These are phyloP conservation scores for Tricholaema leucomelas DNA, from an alignment of 2,113 vertebrate genomes.

Conservation along the genomic window DNA sequence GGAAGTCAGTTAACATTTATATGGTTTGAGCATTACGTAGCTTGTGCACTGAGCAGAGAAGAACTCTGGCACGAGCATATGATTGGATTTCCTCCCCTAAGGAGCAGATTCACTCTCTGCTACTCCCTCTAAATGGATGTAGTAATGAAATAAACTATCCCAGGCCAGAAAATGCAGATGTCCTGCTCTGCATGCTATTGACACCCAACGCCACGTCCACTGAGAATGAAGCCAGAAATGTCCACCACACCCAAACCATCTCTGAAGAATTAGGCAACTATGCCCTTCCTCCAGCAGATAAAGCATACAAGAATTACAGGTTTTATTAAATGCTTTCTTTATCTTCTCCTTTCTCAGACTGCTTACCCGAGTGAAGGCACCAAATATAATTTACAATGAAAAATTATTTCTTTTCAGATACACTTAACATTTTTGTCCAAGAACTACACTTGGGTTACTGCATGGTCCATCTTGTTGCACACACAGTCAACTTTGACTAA, in stretches of 20 bases:
- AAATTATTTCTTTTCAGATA: background rate
- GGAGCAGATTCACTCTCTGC: conserved; percentile 41
- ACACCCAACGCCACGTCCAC: background rate
- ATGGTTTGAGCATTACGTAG: background rate
- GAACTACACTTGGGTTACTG: background rate
- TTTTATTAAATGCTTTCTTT: background rate
- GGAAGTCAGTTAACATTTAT: background rate
- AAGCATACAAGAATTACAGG: background rate
- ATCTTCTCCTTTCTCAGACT: background rate
- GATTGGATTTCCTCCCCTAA: conserved; percentile 42
- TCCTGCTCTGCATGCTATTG: conserved; percentile 47
- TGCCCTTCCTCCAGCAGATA: background rate
- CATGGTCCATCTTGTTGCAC: rapidly evolving
- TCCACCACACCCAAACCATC: conserved; percentile 26
- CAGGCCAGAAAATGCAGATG: conserved; percentile 58
- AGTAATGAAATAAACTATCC: conserved; percentile 51
- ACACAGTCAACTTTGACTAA: background rate
- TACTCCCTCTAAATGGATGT: conserved; percentile 28
- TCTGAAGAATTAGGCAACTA: conserved; percentile 16
- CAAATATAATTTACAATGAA: background rate
- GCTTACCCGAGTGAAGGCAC: background rate
- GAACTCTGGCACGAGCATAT: background rate
- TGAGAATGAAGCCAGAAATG: background rate
- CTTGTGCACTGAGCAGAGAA: background rate
- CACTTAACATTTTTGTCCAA: background rate